Percentiles rank a stretch among this genome's conserved stretches.
These are phyloP conservation scores for Enteromius afrohamiltoni DNA, from an alignment of 2,797 vertebrate genomes.

Conservation along the genomic window DNA sequence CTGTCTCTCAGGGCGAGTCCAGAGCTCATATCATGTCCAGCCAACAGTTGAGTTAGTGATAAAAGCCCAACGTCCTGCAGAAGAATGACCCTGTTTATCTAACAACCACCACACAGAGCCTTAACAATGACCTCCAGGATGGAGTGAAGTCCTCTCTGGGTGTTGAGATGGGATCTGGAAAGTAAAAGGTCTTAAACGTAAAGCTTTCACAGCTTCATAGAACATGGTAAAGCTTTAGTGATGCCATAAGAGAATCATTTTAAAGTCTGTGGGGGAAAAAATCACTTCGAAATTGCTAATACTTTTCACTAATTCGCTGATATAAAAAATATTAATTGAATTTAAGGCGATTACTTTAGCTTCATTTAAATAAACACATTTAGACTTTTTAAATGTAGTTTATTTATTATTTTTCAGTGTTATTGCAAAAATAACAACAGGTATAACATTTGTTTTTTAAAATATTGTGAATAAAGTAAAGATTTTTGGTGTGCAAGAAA, in stretches of 20 bases:
- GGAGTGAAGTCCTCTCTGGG: not conserved
- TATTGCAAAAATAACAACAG: not conserved
- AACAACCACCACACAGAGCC: not conserved
- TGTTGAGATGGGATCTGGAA: not conserved
- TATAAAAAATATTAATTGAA: too few relatives aligned
- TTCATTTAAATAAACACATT: too few relatives aligned
- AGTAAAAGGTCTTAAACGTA: not conserved
- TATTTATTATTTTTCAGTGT: too few relatives aligned
- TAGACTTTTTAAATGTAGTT: too few relatives aligned
- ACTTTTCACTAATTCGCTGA: not conserved
- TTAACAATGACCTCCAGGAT: not conserved
- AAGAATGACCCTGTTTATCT: not conserved
- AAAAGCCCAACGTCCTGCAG: constrained; percentile 21
- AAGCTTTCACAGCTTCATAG: not conserved
- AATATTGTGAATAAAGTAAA: not conserved
- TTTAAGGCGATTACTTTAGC: too few relatives aligned
- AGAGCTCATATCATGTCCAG: constrained; percentile 16
- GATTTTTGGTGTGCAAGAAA: not conserved
- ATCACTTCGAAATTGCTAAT: too few relatives aligned
- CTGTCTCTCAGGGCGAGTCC: not conserved
- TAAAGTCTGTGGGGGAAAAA: not conserved
- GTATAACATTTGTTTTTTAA: too few relatives aligned
- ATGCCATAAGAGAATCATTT: not conserved
- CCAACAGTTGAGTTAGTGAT: constrained; percentile 49
- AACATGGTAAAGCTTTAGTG: not conserved